Evolutionary conservation across 2,888 invertebrate genomes (phyloP), one percentile per base, ranked within the genome.

Genomic region (Zhuqinia jingwanae): DNA sequence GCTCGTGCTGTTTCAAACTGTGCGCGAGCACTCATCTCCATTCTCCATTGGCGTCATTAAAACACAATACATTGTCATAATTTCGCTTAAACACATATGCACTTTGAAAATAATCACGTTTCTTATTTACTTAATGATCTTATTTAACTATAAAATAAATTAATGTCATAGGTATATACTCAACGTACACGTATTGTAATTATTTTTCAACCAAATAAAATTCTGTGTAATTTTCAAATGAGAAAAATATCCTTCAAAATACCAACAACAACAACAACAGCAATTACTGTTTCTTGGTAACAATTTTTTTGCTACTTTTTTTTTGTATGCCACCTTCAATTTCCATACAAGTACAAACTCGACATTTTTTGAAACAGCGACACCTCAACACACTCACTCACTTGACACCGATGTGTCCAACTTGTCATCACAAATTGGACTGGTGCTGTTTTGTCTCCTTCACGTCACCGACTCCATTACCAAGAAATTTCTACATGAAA

Each of bases 351-450:
- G 36, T 42, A 36, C 36, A 36, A n/a, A n/a, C n/a, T 17, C 1
- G 65, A 36, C 8, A 10, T 17, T 6, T 58, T 58, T 58, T 22
- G 6, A 22, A 53, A 70, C n/a, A 47, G 45, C 50, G 22, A 50
- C 50, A 47, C n/a, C n/a, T n/a, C n/a, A n/a, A n/a, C n/a, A n/a
- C n/a, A n/a, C n/a, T n/a, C n/a, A n/a, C n/a, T n/a, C 25, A 73
- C 22, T 73, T 73, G 73, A 73, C 73, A 73, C 73, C 17, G 73
- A 73, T 73, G 73, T 50, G 50, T 50, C 47, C 73, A 50, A 73
- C 13, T 25, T 50, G 73, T 73, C 73, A 73, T 22, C 50, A 73
- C 73, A 73, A 73, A 73, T 42, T 45, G 13, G 42, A 1, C 13
- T 68, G 25, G 27, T 27, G 27, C 30, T 27, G 25, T 13, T 5